These are phyloP conservation scores for Bombus pyrosoma DNA, from an alignment of 1,140 invertebrate genomes.

Conservation along the genomic window DNA sequence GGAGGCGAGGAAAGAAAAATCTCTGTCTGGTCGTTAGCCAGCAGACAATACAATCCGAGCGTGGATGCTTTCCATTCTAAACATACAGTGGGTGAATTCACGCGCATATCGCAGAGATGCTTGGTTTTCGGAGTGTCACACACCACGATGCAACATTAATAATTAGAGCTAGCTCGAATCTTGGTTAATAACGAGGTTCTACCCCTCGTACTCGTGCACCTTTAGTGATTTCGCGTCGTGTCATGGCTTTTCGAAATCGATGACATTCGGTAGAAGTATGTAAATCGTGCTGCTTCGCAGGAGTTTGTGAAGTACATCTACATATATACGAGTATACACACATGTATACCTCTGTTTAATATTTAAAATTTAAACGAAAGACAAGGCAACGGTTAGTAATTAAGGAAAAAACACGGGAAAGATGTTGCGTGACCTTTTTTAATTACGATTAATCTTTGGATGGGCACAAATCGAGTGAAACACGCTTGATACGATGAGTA, in stretches of 20 bases:
- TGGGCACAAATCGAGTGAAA: background rate
- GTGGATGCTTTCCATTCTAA: background rate
- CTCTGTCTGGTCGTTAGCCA: conserved; percentile 39
- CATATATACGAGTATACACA: background rate
- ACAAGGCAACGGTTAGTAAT: background rate
- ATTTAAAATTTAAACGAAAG: background rate
- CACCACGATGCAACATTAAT: background rate
- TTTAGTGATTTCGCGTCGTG: background rate
- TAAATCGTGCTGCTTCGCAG: too few species aligned
- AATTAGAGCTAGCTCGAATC: conserved; percentile 16
- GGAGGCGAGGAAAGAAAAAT: background rate
- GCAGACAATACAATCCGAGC: conserved; percentile 32
- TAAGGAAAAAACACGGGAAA: background rate
- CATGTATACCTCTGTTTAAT: background rate
- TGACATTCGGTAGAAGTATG: background rate
- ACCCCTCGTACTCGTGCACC: background rate
- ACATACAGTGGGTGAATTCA: background rate
- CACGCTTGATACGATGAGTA: too few species aligned
- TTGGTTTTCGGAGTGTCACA: conserved; percentile 2
- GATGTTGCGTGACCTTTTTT: background rate
- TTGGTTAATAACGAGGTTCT: conserved; percentile 9
- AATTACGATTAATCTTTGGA: background rate
- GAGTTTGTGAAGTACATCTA: background rate
- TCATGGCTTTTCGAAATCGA: background rate
- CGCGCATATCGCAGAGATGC: background rate